Base-by-base conservation (phyloP, 2,797 vertebrate species). In the Heliangelus exortis region DNA sequence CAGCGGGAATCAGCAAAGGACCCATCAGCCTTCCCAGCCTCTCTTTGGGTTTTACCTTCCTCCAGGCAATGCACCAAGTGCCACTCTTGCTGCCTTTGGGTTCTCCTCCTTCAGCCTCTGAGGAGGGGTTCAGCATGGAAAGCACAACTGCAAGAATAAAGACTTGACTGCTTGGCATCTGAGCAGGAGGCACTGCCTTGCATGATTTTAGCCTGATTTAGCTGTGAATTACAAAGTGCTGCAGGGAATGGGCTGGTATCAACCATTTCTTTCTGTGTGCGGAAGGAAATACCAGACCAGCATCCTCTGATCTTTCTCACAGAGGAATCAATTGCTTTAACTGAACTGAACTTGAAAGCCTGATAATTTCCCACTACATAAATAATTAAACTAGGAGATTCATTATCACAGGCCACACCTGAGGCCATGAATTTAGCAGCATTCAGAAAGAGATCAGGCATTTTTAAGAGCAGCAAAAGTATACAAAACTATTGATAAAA, bases 341-440 rank as follows among this genome's bases (percentile, higher is more conserved):
- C 63, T 54, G 62, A 72, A 91, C n/a, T 31, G 28, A 87, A 61
- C 51, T 68, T 43, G 75, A 80, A 89, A 85, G 82, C 36, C 84
- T 68, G 51, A 68, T 77, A 71, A 87, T 90, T 89, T 91, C 80
- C 84, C 51, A 43, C 54, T 61, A n/a, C 54, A 33, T 72, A 21
- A 93, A 83, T 83, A 89, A 93, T 85, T 92, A 89, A 95, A 45
- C 57, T 33, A 29, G 65, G 72, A 68, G 41, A 59, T 65, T 88
- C 77, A 31, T 65, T 84, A 93, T 62, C 57, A 58, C 33, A 91
- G 80, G 58, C 17, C 68, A 75, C 79, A 94, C 68, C 75, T 72
- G 58, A 78, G 62, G 78, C 75, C 79, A 53, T 1, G 1, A 72
- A 84, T 74, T 81, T 15, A 48, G 54, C 51, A 87, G 69, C 79